A percentile compares a stretch with the other conserved stretches of the same genome.
Evolutionary conservation across 2,888 invertebrate genomes (phyloP).

Genomic region (Limenitis arthemis): DNA sequence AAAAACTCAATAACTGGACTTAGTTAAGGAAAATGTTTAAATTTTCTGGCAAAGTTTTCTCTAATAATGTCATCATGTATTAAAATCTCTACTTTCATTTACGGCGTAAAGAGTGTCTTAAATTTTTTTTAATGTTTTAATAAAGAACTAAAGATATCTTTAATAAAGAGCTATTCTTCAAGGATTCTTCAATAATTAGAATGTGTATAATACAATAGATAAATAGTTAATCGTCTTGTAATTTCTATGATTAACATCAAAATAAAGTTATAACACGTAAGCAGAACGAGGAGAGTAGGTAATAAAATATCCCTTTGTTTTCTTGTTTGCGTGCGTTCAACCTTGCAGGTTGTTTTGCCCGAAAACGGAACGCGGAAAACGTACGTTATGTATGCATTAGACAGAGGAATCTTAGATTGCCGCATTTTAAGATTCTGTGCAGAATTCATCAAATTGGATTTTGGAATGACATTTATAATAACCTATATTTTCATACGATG

Average conservation of each 20-base stretch:
- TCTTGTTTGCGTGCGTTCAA: slow-evolving; percentile 13
- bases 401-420: slow-evolving; percentile 21
- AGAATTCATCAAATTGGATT: background rate
- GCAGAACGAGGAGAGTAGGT: background rate
- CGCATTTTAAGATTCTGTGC: slow-evolving; percentile 20
- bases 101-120: too few relatives aligned
- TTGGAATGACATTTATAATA: background rate
- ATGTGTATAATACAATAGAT: too few relatives aligned
- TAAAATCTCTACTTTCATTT: too few relatives aligned
- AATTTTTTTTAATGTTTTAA: too few relatives aligned
- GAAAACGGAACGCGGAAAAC: slow-evolving; percentile 51
- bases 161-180: too few relatives aligned
- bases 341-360: slow-evolving; percentile 43
- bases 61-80: too few relatives aligned
- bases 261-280: background rate
- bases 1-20: background rate
- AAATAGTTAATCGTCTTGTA: background rate
- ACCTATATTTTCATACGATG: background rate
- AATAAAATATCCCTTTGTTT: slow-evolving; percentile 16
- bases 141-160: too few relatives aligned
- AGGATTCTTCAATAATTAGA: too few relatives aligned
- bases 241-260: background rate
- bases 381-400: slow-evolving; percentile 16
- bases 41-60: too few relatives aligned
- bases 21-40: too few relatives aligned